phyloP scores from a whole-genome alignment of 2,797 vertebrate species.

The Mustela erminea region DNA sequence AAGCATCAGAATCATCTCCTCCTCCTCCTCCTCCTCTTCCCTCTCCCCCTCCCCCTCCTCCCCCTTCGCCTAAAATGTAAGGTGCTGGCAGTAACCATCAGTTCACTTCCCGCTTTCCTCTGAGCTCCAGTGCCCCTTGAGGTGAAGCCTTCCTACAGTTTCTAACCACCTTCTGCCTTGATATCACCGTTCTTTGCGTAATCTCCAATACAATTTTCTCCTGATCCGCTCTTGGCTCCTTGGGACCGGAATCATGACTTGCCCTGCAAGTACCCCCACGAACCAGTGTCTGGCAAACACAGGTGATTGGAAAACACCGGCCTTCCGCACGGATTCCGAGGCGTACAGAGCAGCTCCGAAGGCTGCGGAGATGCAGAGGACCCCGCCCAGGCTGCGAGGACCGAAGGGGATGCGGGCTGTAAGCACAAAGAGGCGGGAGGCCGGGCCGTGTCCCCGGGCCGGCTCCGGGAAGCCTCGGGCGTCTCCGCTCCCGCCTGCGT shows the following conservation, averaged over 20 bases:
- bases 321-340: not conserved
- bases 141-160: not conserved
- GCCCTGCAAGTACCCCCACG: not conserved
- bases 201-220: not conserved
- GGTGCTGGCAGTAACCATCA: not conserved
- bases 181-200: not conserved
- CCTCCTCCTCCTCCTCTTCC: not conserved
- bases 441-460: not conserved
- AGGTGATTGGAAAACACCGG: not conserved
- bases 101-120: not conserved
- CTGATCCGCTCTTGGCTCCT: not conserved
- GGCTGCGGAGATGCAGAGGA: not conserved
- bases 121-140: not conserved
- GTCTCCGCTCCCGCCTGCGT: not conserved
- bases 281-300: not conserved
- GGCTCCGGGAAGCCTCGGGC: not conserved
- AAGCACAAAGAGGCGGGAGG: not conserved
- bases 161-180: not conserved
- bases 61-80: not conserved
- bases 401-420: accelerated
- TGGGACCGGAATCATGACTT: not conserved
- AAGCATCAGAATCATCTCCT: not conserved
- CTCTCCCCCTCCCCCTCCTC: not conserved
- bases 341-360: accelerated
- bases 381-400: not conserved